Conservation (phyloP, 2,888 invertebrate species). For the Caenorhabditis virilis region DNA sequence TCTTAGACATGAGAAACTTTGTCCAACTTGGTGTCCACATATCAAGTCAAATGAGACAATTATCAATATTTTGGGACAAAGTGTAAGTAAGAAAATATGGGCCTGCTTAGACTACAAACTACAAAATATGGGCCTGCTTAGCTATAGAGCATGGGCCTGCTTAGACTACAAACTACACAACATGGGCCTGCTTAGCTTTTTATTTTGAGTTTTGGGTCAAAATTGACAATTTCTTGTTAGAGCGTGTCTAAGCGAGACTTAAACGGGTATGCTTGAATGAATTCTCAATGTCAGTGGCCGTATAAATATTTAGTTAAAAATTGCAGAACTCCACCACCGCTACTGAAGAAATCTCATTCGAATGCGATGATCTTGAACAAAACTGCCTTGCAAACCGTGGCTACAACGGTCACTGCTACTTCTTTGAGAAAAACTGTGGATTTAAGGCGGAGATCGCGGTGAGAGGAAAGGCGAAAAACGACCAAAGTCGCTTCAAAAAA, state of each 20-base stretch:
- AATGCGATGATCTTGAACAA: constrained; percentile 24
- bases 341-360: constrained; percentile 22
- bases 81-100: too few species aligned
- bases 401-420: constrained; percentile 43
- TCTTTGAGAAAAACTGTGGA: constrained; percentile 32
- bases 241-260: too few species aligned
- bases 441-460: constrained; percentile 7
- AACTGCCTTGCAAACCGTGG: constrained; percentile 26
- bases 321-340: constrained; percentile 10
- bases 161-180: too few species aligned
- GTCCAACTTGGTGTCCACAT: constrained; percentile 33
- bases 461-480: constrained; percentile 13
- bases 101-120: too few species aligned
- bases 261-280: too few species aligned
- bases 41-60: constrained; percentile 23
- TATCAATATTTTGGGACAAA: constrained; percentile 14
- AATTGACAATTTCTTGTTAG: too few species aligned
- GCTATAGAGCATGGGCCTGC: too few species aligned
- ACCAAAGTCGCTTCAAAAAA: constrained; percentile 7
- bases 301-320: too few species aligned
- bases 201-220: too few species aligned
- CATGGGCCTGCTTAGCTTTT: too few species aligned
- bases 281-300: too few species aligned
- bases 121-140: too few species aligned
- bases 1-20: constrained; percentile 7